Percentiles rank a stretch among this genome's conserved stretches.
Conservation (phyloP, 1,140 invertebrate genomes). For the Phortica variegata region DNA sequence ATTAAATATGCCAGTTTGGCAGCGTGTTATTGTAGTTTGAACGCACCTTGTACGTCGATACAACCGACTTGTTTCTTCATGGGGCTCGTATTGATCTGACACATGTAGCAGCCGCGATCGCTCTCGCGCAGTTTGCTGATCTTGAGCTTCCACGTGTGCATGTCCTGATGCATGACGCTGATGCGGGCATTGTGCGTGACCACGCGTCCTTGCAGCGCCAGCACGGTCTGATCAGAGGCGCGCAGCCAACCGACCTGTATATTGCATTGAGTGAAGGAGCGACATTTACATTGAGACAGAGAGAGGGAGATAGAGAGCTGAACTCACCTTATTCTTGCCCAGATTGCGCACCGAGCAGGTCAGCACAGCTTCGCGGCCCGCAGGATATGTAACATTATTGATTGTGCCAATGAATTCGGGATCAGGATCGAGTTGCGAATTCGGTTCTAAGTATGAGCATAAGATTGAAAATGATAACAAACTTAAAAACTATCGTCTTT, state of each 20-base stretch:
- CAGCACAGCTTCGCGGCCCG: constrained; percentile 79
- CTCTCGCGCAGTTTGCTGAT: constrained; percentile 71
- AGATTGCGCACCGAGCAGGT: constrained; percentile 78
- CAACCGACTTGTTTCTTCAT: constrained; percentile 88
- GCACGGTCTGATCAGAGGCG: constrained; percentile 84
- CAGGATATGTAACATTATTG: constrained; percentile 79
- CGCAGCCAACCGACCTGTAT: constrained; percentile 86
- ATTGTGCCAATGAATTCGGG: constrained; percentile 78
- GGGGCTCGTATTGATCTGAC: constrained; percentile 83
- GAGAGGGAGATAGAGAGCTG: background rate
- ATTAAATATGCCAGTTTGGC: background rate
- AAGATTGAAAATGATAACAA: constrained; percentile 21
- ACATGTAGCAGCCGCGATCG: constrained; percentile 81
- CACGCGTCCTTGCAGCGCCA: constrained; percentile 79
- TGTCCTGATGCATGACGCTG: constrained; percentile 74
- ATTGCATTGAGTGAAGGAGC: background rate
- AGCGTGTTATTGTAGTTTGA: background rate
- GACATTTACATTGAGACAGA: background rate
- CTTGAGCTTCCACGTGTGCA: constrained; percentile 75
- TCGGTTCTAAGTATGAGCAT: constrained; percentile 36
- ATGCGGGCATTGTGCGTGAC: constrained; percentile 87
- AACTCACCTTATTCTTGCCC: constrained; percentile 78
- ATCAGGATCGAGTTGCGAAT: constrained; percentile 56
- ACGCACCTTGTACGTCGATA: constrained; percentile 81
- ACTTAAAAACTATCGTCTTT: background rate